Conservation (phyloP, 2,888 invertebrate species). For the Byasa hedistus region DNA sequence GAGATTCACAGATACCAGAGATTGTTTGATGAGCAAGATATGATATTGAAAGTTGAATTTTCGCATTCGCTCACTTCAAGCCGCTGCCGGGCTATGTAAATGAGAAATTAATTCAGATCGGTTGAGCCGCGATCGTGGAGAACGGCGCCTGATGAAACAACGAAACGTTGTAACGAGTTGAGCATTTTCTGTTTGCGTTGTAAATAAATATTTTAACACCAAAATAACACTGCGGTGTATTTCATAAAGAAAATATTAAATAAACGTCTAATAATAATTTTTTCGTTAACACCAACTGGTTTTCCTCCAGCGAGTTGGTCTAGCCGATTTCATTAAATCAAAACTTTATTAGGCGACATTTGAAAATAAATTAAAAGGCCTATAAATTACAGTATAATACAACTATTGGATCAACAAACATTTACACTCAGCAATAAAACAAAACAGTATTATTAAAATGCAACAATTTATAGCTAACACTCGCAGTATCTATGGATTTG, state of each 20-base stretch:
- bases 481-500: too few species aligned
- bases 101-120: conserved; percentile 28
- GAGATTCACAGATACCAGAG: background rate
- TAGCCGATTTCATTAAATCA: too few species aligned
- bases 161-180: conserved; percentile 5
- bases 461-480: too few species aligned
- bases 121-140: conserved; percentile 21
- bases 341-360: too few species aligned
- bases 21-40: conserved; percentile 10
- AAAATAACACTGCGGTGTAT: background rate
- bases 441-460: too few species aligned
- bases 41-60: conserved; percentile 13
- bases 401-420: too few species aligned
- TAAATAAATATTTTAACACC: conserved; percentile 19
- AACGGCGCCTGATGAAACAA: conserved; percentile 24
- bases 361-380: too few species aligned
- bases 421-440: too few species aligned
- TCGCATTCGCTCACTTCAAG: conserved; percentile 13
- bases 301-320: too few species aligned
- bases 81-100: conserved; percentile 24
- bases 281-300: too few species aligned
- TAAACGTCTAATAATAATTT: background rate
- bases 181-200: conserved; percentile 21
- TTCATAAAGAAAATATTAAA: background rate
- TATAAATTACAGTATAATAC: too few species aligned